Evolutionary conservation across 2,888 invertebrate genomes (phyloP).

Genomic region (Alsophila aescularia): DNA sequence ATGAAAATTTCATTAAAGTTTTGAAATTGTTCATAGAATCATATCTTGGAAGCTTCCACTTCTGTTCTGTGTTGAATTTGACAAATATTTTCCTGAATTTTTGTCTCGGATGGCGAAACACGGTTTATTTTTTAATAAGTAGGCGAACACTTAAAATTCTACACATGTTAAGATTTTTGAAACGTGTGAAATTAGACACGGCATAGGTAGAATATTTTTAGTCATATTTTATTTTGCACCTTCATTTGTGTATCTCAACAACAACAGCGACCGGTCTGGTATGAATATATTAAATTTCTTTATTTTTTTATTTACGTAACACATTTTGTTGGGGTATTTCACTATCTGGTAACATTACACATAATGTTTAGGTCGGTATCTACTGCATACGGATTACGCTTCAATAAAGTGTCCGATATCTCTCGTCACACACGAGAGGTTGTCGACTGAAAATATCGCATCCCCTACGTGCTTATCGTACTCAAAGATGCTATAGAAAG

Average conservation of each 20-base stretch:
- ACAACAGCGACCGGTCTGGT: no score
- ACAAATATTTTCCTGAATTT: not conserved
- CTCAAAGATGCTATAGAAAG: slow-evolving; percentile 59
- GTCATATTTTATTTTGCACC: no score
- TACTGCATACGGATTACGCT: slow-evolving; percentile 28
- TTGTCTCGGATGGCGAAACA: not conserved
- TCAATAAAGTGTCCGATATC: slow-evolving; percentile 59
- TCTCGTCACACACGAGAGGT: slow-evolving; percentile 50
- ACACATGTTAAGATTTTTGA: no score
- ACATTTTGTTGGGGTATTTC: not conserved
- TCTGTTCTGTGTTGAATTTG: not conserved
- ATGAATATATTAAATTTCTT: no score
- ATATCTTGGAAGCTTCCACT: not conserved
- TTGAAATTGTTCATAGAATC: slow-evolving; percentile 8
- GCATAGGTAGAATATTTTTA: no score
- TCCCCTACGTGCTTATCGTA: slow-evolving; percentile 68
- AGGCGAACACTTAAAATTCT: no score
- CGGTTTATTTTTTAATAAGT: not conserved
- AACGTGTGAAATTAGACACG: no score
- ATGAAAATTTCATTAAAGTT: slow-evolving; percentile 18
- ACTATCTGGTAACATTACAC: not conserved
- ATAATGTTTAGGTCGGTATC: not conserved
- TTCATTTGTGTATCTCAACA: no score
- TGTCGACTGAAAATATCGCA: slow-evolving; percentile 61
- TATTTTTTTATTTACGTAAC: no score